A percentile compares a stretch with the other conserved stretches of the same genome.
Evolutionary conservation across 2,113 vertebrate species (phyloP).

Genomic region (Larimichthys polyactis): DNA sequence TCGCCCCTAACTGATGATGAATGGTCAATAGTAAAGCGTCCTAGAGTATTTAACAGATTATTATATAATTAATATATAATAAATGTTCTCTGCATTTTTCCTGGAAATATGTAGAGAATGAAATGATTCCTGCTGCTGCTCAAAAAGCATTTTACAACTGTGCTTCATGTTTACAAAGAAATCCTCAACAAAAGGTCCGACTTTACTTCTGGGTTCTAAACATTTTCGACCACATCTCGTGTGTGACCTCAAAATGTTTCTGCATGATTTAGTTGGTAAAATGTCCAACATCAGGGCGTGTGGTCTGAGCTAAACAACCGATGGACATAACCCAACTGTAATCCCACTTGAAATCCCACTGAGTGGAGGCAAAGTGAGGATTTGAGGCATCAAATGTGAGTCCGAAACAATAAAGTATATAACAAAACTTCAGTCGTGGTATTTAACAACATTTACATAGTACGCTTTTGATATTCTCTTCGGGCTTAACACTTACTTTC

Average conservation of each 20-base stretch:
- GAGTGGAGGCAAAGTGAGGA: constrained; percentile 8
- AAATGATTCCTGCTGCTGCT: background rate
- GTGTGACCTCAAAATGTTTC: background rate
- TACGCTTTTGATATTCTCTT: constrained; percentile 32
- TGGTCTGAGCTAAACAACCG: constrained; percentile 1
- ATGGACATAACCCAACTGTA: constrained; percentile 2
- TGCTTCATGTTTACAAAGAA: background rate
- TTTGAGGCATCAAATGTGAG: constrained; percentile 18
- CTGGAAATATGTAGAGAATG: background rate
- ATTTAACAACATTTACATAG: constrained; percentile 48
- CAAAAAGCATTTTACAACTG: background rate
- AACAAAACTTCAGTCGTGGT: constrained; percentile 22
- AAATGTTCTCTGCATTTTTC: background rate
- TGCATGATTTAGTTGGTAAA: constrained; percentile 1
- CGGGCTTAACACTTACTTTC: constrained; percentile 40
- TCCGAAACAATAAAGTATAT: constrained; percentile 30
- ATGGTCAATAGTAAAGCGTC: constrained; percentile 26
- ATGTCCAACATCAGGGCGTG: constrained; percentile 3
- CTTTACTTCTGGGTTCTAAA: background rate
- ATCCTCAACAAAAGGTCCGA: background rate
- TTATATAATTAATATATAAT: background rate
- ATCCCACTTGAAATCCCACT: constrained; percentile 15
- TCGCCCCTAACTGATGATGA: constrained; percentile 73
- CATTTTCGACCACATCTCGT: background rate
- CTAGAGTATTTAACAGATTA: background rate